A percentile compares a stretch with the other conserved stretches of the same genome.
phyloP scores from a whole-genome alignment of 2,113 vertebrate genomes.

The Peucedramus taeniatus region DNA sequence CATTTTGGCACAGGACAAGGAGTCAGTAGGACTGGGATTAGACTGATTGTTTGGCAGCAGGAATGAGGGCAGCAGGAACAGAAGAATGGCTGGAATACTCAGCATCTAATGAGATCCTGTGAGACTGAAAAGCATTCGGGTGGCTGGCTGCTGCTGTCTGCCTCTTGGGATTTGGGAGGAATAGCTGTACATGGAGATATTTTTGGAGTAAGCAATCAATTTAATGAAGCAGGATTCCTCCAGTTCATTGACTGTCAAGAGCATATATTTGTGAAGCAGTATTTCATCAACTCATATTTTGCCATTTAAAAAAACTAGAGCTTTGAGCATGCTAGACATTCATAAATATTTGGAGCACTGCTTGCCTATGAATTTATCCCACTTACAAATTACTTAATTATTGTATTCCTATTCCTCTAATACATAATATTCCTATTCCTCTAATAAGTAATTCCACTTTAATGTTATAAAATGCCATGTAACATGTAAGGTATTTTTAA shows the following conservation, averaged over 20 bases:
- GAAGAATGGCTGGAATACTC: background rate
- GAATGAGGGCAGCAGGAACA: background rate
- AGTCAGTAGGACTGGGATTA: background rate
- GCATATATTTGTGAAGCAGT: background rate
- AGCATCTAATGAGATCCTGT: background rate
- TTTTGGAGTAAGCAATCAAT: background rate
- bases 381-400: background rate
- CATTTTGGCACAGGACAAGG: background rate
- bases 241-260: background rate
- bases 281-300: background rate
- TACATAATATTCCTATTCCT: background rate
- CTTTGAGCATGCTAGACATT: background rate
- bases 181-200: background rate
- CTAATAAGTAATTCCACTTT: background rate
- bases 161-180: background rate
- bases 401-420: background rate
- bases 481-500: background rate
- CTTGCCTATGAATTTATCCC: background rate
- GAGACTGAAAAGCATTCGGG: background rate
- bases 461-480: background rate
- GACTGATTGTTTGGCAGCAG: background rate
- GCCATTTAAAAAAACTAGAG: background rate
- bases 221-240: conserved; percentile 14
- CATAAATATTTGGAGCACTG: background rate
- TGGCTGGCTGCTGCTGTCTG: background rate